Evolutionary conservation across 1,140 invertebrate species (phyloP).

Genomic region (Diachasma alloeum): DNA sequence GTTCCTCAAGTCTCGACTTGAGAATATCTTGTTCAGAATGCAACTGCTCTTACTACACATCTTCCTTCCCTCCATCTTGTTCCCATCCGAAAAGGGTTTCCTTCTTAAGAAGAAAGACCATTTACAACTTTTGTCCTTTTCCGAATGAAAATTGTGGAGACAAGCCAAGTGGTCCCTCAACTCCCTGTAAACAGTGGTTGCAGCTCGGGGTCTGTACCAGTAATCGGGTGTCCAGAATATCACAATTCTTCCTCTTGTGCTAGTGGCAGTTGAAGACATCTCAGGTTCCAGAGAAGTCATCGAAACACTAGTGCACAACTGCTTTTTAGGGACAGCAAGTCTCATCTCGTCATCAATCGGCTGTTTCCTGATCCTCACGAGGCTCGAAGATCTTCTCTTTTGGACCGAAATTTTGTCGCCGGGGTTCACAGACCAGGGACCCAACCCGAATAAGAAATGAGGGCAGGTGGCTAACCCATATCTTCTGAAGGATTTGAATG

Average conservation of each 20-base stretch:
- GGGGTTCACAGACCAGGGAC: constrained; percentile 61
- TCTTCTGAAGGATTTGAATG: constrained; percentile 50
- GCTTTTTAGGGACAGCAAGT: constrained; percentile 58
- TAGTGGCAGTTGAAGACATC: constrained; percentile 28
- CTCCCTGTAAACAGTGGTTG: constrained; percentile 59
- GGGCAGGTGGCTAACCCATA: constrained; percentile 60
- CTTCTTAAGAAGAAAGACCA: constrained; percentile 38
- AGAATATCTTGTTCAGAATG: constrained; percentile 47
- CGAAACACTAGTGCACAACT: constrained; percentile 60
- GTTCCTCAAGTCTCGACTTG: constrained; percentile 28
- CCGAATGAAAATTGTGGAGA: constrained; percentile 38
- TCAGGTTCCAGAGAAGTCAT: constrained; percentile 45
- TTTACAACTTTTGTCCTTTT: constrained; percentile 27
- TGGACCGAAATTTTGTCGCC: constrained; percentile 62
- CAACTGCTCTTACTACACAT: constrained; percentile 37
- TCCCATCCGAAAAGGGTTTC: constrained; percentile 17
- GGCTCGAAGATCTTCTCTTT: constrained; percentile 53
- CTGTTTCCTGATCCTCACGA: constrained; percentile 52
- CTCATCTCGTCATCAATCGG: constrained; percentile 51
- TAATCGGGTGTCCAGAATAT: constrained; percentile 69
- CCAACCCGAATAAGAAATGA: constrained; percentile 63
- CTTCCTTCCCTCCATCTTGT: background rate
- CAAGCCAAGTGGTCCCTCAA: constrained; percentile 54
- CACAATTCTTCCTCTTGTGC: constrained; percentile 45
- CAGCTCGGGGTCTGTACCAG: constrained; percentile 65